phyloP scores from a whole-genome alignment of 2,797 vertebrate genomes.

The Channa striata region DNA sequence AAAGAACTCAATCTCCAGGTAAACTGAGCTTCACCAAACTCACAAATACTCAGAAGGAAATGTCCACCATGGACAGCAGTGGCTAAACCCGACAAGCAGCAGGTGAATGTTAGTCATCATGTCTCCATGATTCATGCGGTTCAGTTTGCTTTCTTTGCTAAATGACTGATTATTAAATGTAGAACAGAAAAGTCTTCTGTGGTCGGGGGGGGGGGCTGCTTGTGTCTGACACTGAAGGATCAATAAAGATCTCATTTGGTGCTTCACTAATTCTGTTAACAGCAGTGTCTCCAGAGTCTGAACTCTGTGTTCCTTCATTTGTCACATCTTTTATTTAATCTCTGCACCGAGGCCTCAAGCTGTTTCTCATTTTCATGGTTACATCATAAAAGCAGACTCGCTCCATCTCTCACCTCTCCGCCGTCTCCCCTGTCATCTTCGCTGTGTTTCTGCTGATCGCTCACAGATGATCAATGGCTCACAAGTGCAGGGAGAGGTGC shows the following conservation, averaged over 20 bases:
- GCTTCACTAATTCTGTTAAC: constrained; percentile 32
- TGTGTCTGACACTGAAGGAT: constrained; percentile 25
- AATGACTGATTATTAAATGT: background rate
- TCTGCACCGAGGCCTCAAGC: background rate
- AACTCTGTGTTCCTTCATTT: background rate
- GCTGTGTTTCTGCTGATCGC: background rate
- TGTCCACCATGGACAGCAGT: too few relatives aligned
- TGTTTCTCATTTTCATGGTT: background rate
- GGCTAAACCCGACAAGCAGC: too few relatives aligned
- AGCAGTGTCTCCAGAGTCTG: constrained; percentile 10
- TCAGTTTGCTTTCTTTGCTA: too few relatives aligned
- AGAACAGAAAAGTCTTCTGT: too few relatives aligned
- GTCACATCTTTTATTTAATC: constrained; percentile 18
- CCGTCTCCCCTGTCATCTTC: too few relatives aligned
- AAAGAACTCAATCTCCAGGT: too few relatives aligned
- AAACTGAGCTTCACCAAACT: too few relatives aligned
- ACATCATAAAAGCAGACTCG: background rate
- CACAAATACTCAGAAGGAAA: too few relatives aligned
- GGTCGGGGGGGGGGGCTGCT: background rate
- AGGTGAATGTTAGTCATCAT: too few relatives aligned
- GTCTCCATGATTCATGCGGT: too few relatives aligned
- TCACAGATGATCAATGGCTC: background rate
- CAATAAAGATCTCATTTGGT: constrained; percentile 40
- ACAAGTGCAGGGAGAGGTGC: background rate
- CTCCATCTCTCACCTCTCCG: background rate